These are phyloP conservation scores for Chinchilla lanigera DNA, from an alignment of 2,113 vertebrate species.

Conservation along the genomic window DNA sequence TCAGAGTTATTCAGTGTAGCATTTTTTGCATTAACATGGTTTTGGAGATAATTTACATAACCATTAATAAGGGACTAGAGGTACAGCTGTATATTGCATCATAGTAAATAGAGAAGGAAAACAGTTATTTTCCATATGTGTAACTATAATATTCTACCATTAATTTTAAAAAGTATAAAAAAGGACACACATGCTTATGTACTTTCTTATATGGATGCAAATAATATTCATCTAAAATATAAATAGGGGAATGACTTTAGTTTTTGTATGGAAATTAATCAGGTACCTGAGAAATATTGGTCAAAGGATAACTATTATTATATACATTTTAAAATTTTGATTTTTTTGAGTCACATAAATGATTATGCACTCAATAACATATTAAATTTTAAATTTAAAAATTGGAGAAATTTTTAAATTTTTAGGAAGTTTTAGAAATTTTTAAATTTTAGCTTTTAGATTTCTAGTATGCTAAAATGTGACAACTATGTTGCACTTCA, in stretches of 20 bases:
- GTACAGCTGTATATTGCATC: neutral
- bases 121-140: neutral
- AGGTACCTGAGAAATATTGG: neutral
- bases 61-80: neutral
- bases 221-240: neutral
- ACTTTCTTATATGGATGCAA: neutral
- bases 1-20: neutral
- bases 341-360: slow-evolving; percentile 8
- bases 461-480: slow-evolving; percentile 29
- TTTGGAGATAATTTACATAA: neutral
- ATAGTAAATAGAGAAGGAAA: slow-evolving; percentile 29
- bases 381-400: slow-evolving; percentile 64
- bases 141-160: neutral
- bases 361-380: slow-evolving; percentile 17
- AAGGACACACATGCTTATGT: neutral
- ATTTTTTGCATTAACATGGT: neutral
- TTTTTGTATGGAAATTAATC: neutral
- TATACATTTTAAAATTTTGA: neutral
- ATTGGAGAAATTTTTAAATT: slow-evolving; percentile 45
- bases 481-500: neutral
- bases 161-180: neutral
- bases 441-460: neutral
- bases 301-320: neutral
- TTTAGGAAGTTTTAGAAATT: slow-evolving; percentile 1
- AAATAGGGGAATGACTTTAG: neutral